Evolutionary conservation across 64 coral and sea anemone species (phyloP), one percentile per base, ranked within the genome.

Genomic region (Stylophora pistillata): DNA sequence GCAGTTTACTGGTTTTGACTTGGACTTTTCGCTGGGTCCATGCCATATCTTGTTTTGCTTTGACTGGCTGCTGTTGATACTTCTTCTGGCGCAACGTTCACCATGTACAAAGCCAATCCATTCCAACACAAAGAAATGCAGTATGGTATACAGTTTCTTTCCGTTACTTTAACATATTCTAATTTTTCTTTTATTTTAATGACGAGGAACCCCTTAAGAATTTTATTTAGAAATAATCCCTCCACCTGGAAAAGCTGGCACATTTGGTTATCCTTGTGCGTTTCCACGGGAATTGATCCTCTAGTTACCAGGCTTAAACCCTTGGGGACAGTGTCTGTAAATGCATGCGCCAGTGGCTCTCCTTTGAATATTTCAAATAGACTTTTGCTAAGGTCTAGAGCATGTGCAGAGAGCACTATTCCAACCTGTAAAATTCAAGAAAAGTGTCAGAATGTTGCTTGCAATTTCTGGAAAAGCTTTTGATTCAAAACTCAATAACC

Each of bases 281-380:
- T 72, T 25, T 77, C 65, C 0, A 3, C 3, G 15, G 95, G 97
- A 10, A 95, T 58, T 23, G 17, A 4, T 10, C 58, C 90, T 14
- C 82, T 85, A 41, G 93, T 88, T 60, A 90, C 88, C 74, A 95
- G 86, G 30, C 89, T 90, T 10, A 99, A 74, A 18, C 90, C 97
- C 47, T 33, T 30, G 34, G 97, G 97, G 23, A 99, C 77, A 33
- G 76, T 74, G 23, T 60, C 76, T 30, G 70, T 30, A 15, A 95
- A 85, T 21, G 78, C 57, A 10, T 73, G 79, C 1, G 86, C 56
- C 52, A 99, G 84, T n/a, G 97, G 97, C 23, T 75, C 25, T 10
- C 64, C 53, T 2, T 76, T 37, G 29, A 95, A 92, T 6, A 29
- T 63, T n/a, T 81, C 61, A 13, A 72, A 69, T 56, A 90, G 89